Evolutionary conservation across 2,797 vertebrate genomes (phyloP).

Genomic region (Anguilla megastoma): DNA sequence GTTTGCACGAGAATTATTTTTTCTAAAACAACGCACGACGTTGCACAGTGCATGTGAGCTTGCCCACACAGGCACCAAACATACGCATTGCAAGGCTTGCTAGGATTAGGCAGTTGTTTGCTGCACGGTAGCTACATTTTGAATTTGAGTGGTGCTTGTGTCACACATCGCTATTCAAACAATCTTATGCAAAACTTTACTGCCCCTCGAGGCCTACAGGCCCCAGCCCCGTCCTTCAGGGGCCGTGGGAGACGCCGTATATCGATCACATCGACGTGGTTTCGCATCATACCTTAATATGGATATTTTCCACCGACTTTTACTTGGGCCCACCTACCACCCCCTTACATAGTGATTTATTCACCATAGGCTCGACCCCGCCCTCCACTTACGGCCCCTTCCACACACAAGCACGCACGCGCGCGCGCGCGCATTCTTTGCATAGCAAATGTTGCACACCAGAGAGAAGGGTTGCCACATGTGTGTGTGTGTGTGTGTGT

Average conservation of each 20-base stretch:
- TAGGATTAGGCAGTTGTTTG: background rate
- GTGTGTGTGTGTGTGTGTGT: background rate
- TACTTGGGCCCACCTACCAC: constrained; percentile 55
- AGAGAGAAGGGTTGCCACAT: constrained; percentile 33
- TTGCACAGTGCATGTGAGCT: background rate
- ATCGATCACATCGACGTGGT: background rate
- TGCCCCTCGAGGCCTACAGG: background rate
- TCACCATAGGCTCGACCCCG: constrained; percentile 25
- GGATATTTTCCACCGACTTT: constrained; percentile 47
- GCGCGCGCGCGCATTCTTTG: constrained; percentile 35
- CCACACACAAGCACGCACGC: constrained; percentile 32
- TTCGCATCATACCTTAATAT: constrained; percentile 56
- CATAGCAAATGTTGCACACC: constrained; percentile 26
- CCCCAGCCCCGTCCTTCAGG: background rate
- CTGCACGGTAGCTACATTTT: background rate
- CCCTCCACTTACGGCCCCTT: constrained; percentile 24
- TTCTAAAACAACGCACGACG: background rate
- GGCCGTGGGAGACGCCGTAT: background rate
- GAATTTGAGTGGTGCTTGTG: background rate
- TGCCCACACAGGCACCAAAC: background rate
- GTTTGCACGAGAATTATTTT: background rate
- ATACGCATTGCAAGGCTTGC: background rate
- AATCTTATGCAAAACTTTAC: constrained; percentile 10
- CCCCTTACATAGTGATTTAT: constrained; percentile 34
- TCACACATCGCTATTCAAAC: constrained; percentile 11